Conservation (phyloP, 2,113 vertebrate species). For the Ochotona princeps region DNA sequence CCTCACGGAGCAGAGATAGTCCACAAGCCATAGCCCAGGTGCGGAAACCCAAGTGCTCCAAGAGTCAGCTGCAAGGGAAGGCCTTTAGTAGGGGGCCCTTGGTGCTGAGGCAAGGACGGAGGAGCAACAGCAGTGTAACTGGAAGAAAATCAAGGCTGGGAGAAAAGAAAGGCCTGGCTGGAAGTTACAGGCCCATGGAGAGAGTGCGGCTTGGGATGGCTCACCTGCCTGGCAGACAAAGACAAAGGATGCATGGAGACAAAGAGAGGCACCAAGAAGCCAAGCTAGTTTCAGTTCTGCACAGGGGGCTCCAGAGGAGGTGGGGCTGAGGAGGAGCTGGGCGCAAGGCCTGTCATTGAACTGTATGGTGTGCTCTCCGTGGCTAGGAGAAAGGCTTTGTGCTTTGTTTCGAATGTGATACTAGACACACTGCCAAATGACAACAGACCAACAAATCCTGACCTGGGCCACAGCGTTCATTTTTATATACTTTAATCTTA, state of each 20-base stretch:
- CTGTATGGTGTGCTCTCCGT: rapidly evolving
- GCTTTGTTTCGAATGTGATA: neutral
- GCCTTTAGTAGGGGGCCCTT: rapidly evolving
- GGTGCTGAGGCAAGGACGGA: neutral
- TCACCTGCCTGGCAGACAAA: neutral
- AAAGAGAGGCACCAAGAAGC: neutral
- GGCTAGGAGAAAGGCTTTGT: neutral
- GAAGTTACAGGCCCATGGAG: neutral
- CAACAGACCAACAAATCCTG: neutral
- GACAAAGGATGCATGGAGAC: neutral
- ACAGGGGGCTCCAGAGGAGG: neutral
- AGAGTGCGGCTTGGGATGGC: neutral
- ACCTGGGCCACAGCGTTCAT: neutral
- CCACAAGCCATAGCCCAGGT: neutral
- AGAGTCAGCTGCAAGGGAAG: neutral
- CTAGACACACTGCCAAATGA: neutral
- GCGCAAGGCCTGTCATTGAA: neutral
- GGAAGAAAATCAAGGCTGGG: neutral
- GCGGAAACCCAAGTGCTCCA: neutral
- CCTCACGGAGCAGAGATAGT: rapidly evolving
- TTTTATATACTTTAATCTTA: neutral
- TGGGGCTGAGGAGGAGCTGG: neutral
- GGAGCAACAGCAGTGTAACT: neutral
- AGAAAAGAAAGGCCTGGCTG: neutral
- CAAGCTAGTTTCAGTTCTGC: neutral